Conservation (phyloP, 2,797 vertebrate species). For the Sebastolobus alascanus region DNA sequence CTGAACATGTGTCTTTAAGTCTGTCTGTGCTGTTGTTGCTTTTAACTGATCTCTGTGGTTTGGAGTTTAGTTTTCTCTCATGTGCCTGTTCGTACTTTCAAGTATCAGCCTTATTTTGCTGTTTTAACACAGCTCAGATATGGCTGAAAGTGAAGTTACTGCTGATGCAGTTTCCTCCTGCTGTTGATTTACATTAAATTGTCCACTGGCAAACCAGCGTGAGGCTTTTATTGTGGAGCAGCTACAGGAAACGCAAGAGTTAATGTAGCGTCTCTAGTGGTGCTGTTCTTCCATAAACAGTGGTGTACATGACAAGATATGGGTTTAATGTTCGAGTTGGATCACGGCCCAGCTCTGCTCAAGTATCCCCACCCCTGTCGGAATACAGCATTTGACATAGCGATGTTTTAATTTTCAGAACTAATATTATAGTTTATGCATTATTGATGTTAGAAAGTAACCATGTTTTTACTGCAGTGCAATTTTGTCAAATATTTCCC, state of each 20-base stretch:
- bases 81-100: background rate
- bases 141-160: background rate
- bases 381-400: background rate
- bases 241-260: background rate
- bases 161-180: slow-evolving; percentile 11
- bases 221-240: background rate
- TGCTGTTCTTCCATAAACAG: background rate
- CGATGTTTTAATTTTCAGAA: slow-evolving; percentile 1
- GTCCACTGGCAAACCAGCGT: background rate
- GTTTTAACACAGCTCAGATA: background rate
- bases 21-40: background rate
- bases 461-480: background rate
- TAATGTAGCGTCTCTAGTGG: background rate
- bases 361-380: background rate
- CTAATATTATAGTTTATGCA: background rate
- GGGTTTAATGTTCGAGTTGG: background rate
- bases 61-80: slow-evolving; percentile 8
- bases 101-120: background rate
- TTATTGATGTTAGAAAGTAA: slow-evolving; percentile 19
- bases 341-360: background rate
- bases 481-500: background rate
- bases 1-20: slow-evolving; percentile 1
- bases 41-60: slow-evolving; percentile 3
- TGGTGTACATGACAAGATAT: background rate
- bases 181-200: slow-evolving; percentile 7